These are phyloP conservation scores for Sebastes wilsoni DNA, from an alignment of 2,797 vertebrate genomes.

Conservation along the genomic window DNA sequence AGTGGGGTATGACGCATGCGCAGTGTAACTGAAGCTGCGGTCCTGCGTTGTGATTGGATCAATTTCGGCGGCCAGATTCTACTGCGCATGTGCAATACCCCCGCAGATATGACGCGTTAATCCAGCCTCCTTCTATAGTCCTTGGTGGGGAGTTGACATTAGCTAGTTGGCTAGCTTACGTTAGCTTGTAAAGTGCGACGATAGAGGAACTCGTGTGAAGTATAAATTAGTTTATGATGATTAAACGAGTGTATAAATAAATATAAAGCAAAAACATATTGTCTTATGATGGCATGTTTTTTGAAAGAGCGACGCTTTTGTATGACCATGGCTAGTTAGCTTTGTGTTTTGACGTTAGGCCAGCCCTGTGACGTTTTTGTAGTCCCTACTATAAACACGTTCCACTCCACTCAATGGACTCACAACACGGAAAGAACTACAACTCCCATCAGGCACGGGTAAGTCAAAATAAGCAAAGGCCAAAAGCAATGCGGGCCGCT, in stretches of 20 bases:
- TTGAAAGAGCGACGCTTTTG: constrained; percentile 38
- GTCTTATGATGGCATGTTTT: background rate
- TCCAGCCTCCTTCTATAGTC: too few species aligned
- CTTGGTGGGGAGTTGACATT: background rate
- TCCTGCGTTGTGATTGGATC: too few species aligned
- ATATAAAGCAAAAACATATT: rapidly evolving
- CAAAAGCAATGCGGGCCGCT: constrained; percentile 53
- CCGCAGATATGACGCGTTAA: too few species aligned
- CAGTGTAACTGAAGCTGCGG: too few species aligned
- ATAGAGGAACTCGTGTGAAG: rapidly evolving
- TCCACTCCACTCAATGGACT: background rate
- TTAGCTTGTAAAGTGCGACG: background rate
- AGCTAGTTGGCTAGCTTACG: constrained; percentile 14
- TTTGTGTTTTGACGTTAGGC: constrained; percentile 29
- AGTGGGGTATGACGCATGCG: too few species aligned
- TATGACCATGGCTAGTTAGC: constrained; percentile 26
- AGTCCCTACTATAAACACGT: constrained; percentile 57
- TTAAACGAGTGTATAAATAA: background rate
- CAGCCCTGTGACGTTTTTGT: constrained; percentile 63
- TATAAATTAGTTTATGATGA: background rate
- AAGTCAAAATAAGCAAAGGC: constrained; percentile 35
- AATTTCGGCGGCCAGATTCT: too few species aligned
- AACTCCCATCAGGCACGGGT: constrained; percentile 44
- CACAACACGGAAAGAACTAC: constrained; percentile 70
- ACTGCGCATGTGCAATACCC: too few species aligned